Conservation (phyloP, 2,888 invertebrate species). For the Microplitis manilae region DNA sequence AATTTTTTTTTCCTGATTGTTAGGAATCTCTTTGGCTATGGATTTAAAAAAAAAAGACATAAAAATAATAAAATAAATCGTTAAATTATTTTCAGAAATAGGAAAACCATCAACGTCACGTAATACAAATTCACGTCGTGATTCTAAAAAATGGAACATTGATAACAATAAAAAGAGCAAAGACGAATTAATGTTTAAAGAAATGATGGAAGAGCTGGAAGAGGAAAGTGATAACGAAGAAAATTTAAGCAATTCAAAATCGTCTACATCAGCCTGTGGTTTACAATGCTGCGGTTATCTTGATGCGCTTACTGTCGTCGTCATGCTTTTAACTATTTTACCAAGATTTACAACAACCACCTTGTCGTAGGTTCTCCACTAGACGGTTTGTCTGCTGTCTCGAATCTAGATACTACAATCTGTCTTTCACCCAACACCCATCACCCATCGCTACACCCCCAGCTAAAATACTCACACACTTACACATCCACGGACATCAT, state of each 20-base stretch:
- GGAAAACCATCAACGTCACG: slow-evolving; percentile 61
- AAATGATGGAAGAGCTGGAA: slow-evolving; percentile 37
- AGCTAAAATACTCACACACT: background rate
- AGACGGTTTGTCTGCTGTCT: background rate
- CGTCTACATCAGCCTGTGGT: slow-evolving; percentile 60
- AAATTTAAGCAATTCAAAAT: slow-evolving; percentile 62
- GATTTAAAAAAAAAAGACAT: background rate
- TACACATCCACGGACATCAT: background rate
- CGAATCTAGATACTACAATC: background rate
- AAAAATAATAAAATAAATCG: background rate
- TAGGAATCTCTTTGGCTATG: no score
- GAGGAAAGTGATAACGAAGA: slow-evolving; percentile 57
- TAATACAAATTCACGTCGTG: slow-evolving; percentile 61
- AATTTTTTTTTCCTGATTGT: no score
- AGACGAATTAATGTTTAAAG: slow-evolving; percentile 62
- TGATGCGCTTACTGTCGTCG: slow-evolving; percentile 49
- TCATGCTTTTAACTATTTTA: slow-evolving; percentile 30
- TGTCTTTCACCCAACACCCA: background rate
- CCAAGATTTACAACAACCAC: slow-evolving; percentile 14
- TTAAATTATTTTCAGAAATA: slow-evolving; percentile 55
- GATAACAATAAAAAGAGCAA: slow-evolving; percentile 63
- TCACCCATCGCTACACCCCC: no score
- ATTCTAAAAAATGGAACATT: slow-evolving; percentile 64
- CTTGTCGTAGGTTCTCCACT: background rate
- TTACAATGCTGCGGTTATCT: slow-evolving; percentile 59